Conservation (phyloP, 2,113 vertebrate genomes). For the Microcebus tavaratra region DNA sequence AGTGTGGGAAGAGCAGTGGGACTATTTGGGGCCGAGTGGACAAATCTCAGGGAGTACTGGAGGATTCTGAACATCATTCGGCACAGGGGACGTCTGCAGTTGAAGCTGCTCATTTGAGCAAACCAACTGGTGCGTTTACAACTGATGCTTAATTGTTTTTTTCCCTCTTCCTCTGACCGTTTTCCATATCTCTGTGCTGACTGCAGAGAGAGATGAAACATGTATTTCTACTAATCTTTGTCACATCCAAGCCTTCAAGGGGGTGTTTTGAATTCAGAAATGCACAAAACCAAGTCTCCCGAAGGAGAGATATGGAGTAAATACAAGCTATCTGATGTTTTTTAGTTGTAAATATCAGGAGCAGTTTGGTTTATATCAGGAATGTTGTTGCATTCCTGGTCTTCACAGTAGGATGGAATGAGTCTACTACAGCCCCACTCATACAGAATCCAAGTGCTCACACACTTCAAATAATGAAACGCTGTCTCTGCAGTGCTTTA, state of each 20-base stretch:
- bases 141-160: not conserved
- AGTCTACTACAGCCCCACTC: not conserved
- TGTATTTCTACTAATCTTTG: not conserved
- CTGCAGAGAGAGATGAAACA: not conserved
- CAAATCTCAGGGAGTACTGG: not conserved
- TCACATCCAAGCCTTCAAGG: not conserved
- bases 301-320: not conserved
- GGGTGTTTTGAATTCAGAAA: not conserved
- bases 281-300: not conserved
- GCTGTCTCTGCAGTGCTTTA: not conserved
- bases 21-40: accelerated
- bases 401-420: not conserved
- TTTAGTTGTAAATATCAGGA: not conserved
- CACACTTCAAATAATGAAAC: not conserved
- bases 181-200: not conserved
- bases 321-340: not conserved
- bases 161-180: conserved; percentile 23
- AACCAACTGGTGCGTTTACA: not conserved
- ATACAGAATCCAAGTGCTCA: not conserved
- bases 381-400: not conserved
- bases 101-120: not conserved
- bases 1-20: not conserved
- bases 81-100: not conserved
- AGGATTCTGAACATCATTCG: not conserved
- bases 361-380: not conserved